Base-by-base conservation (phyloP, 2,888 invertebrate species). In the Apantesis nais region DNA sequence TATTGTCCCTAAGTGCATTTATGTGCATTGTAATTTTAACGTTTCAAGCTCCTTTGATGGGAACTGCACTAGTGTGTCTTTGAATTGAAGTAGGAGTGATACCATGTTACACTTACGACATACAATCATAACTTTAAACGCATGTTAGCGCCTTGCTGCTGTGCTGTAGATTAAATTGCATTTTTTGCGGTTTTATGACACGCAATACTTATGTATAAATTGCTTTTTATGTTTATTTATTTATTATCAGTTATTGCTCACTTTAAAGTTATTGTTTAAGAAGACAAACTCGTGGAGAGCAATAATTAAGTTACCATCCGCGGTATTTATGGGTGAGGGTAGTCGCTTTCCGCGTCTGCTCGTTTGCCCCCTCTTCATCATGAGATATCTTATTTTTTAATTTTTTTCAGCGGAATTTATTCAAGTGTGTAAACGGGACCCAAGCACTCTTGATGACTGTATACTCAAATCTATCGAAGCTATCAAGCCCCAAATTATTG, bases 401-500 rank as follows among this genome's bases (percentile, higher is more conserved):
- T 61, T 25, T 66, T 34, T 71, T 83, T n/a, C 88, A 97, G 97
- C 97, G 55, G 90, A 95, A 12, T 97, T 96, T 86, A 93, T 98
- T 11, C 95, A 96, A 78, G 90, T 96, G 68, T 98, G 98, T 85
- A 96, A 95, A 76, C 95, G 96, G 9, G 96, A 95, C 67, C 96
- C 97, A 83, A 95, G 95, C 0, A 93, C 96, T 22, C 89, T 97
- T 66, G 95, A 95, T 83, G 94, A 93, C 16, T 98, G 98, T 83
- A 94, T 97, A 0, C 91, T 91, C 29, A 89, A 95, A n/a, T 95
- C 96, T 14, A 95, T 97, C 31, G 96, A 97, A 72, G 84, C 88
- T 3, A 86, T 97, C 25, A 93, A 95, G 58, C 96, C 96, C 0
- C 91, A 96, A 55, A 88, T 98, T 25, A 89, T 92, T 0, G 82